phyloP scores from a whole-genome alignment of 2,113 vertebrate genomes.

The Circaetus cinerascens region DNA sequence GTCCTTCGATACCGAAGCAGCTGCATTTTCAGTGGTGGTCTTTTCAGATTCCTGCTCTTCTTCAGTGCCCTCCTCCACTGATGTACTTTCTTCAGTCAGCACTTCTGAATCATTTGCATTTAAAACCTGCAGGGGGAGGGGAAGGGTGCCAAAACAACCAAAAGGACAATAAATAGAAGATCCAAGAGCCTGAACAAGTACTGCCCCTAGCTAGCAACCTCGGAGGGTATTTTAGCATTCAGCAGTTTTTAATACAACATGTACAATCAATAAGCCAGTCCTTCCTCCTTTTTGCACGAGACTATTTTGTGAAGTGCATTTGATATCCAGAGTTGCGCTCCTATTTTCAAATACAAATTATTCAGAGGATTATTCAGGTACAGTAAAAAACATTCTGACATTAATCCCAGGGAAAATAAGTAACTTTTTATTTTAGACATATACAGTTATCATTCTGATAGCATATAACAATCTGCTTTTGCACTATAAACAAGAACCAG shows the following conservation, averaged over 20 bases:
- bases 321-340: background rate
- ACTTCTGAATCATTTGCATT: constrained; percentile 54
- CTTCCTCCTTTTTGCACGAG: background rate
- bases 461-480: background rate
- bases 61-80: background rate
- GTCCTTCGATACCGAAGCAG: constrained; percentile 12
- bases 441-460: background rate
- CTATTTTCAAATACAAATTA: background rate
- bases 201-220: background rate
- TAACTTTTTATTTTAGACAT: background rate
- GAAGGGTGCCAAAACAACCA: background rate
- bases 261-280: background rate
- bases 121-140: constrained; percentile 14
- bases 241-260: background rate
- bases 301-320: background rate
- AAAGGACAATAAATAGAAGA: background rate
- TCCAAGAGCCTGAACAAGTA: background rate
- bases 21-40: constrained; percentile 1
- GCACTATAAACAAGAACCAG: background rate
- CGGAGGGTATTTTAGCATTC: background rate
- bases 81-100: constrained; percentile 10
- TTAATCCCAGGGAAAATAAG: background rate
- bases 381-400: background rate
- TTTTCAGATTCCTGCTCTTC: constrained; percentile 38
- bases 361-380: background rate